phyloP scores from a whole-genome alignment of 92 coral and sea anemone species.

The Porites rus region DNA sequence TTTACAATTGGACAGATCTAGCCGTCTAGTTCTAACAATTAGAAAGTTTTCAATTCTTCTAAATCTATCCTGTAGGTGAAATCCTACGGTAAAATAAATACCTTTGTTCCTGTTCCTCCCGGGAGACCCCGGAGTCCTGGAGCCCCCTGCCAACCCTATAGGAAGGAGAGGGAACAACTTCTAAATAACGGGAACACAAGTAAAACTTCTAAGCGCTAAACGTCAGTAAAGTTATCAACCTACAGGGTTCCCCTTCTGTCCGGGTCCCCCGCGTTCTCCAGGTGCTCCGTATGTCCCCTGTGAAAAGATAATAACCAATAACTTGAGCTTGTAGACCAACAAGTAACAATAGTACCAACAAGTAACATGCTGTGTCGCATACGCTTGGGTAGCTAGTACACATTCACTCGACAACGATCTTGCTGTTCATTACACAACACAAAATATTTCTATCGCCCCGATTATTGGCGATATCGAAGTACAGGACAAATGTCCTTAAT shows the following conservation, averaged over 20 bases:
- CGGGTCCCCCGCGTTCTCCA: slow-evolving; percentile 61
- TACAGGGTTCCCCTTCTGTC: slow-evolving; percentile 59
- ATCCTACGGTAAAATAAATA: neutral
- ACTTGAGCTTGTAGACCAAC: neutral
- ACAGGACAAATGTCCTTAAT: no score
- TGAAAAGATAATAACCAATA: neutral
- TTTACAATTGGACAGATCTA: no score
- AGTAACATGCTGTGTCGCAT: neutral
- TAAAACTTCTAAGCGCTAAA: neutral
- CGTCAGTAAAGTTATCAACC: neutral
- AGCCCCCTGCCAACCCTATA: slow-evolving; percentile 36
- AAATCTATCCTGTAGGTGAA: no score
- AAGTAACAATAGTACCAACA: neutral
- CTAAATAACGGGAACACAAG: neutral
- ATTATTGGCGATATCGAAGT: no score
- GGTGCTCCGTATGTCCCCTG: slow-evolving; percentile 55
- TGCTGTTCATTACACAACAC: no score
- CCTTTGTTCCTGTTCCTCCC: slow-evolving; percentile 45
- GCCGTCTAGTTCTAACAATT: no score
- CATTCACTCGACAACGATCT: no score
- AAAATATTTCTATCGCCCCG: no score
- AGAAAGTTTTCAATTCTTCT: no score
- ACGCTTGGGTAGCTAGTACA: neutral
- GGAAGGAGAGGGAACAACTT: neutral
- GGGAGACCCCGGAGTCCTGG: slow-evolving; percentile 68